Evolutionary conservation across 1,140 invertebrate species (phyloP).

Genomic region (Drosophila elegans): DNA sequence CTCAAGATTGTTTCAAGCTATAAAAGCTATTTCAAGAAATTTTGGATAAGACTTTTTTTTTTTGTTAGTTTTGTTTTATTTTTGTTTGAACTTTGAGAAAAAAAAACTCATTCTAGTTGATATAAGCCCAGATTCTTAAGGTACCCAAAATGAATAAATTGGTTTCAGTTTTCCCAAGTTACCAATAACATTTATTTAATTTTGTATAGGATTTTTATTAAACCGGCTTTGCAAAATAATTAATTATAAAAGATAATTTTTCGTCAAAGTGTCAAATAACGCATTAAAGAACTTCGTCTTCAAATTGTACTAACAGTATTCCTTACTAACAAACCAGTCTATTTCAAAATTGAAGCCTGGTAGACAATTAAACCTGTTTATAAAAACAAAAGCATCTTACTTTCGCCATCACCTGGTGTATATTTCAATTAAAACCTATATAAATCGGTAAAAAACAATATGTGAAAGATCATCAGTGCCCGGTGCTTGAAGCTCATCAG

Average conservation of each 20-base stretch:
- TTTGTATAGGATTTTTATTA: background rate
- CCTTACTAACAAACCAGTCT: slow-evolving; percentile 7
- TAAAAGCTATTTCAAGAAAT: too few relatives aligned
- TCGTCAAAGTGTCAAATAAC: background rate
- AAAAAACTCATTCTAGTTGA: too few relatives aligned
- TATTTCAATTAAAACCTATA: too few relatives aligned
- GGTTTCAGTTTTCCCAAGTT: background rate
- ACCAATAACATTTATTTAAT: background rate
- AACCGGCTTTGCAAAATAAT: background rate
- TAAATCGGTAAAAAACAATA: background rate
- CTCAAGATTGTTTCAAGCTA: too few relatives aligned
- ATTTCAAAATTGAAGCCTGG: slow-evolving; percentile 3
- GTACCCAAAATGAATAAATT: too few relatives aligned
- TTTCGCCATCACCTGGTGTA: background rate
- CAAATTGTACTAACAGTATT: background rate
- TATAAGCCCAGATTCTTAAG: too few relatives aligned
- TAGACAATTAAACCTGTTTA: slow-evolving; percentile 19
- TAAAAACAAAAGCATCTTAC: slow-evolving; percentile 1
- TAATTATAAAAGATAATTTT: background rate
- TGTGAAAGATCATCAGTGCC: slow-evolving; percentile 10
- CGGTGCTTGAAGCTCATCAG: slow-evolving; percentile 1
- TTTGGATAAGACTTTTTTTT: too few relatives aligned
- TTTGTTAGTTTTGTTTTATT: too few relatives aligned
- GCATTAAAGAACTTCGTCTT: background rate
- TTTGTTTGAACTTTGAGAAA: too few relatives aligned